Evolutionary conservation across 2,888 invertebrate genomes (phyloP).

Genomic region (Parasteatoda lunata): DNA sequence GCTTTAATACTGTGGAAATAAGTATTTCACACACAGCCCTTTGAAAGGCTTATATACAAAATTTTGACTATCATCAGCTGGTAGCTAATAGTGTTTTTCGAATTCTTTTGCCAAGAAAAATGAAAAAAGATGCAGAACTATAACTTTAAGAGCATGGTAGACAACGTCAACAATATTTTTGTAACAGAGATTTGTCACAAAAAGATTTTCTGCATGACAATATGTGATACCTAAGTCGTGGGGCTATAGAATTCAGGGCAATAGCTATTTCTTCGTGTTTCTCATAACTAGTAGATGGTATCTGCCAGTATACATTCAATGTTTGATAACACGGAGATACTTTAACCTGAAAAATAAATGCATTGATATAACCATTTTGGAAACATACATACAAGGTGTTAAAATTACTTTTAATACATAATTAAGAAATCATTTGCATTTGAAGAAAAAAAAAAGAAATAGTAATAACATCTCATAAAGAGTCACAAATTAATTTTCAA

Average conservation of each 20-base stretch:
- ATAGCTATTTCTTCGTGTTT: conserved; percentile 1
- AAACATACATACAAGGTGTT: no score
- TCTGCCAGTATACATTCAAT: conserved; percentile 56
- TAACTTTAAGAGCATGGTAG: neutral
- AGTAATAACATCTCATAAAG: no score
- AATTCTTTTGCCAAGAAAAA: neutral
- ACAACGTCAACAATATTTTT: neutral
- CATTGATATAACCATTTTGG: no score
- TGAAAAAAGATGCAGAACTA: neutral
- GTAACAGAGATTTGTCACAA: neutral
- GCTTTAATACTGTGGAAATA: no score
- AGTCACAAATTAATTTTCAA: no score
- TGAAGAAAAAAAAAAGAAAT: no score
- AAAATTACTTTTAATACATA: no score
- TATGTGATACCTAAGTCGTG: conserved; percentile 28
- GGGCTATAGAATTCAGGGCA: conserved; percentile 8
- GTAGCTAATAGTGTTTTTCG: no score
- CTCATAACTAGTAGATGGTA: conserved; percentile 7
- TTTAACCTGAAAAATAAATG: conserved; percentile 34
- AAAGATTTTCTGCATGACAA: neutral
- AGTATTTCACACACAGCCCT: no score
- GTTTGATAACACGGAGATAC: conserved; percentile 32
- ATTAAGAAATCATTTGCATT: no score
- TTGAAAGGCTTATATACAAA: neutral
- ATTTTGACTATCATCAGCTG: neutral